A percentile compares a stretch with the other conserved stretches of the same genome.
These are phyloP conservation scores for Lepidurus apus DNA, from an alignment of 1,140 invertebrate genomes.

Conservation along the genomic window DNA sequence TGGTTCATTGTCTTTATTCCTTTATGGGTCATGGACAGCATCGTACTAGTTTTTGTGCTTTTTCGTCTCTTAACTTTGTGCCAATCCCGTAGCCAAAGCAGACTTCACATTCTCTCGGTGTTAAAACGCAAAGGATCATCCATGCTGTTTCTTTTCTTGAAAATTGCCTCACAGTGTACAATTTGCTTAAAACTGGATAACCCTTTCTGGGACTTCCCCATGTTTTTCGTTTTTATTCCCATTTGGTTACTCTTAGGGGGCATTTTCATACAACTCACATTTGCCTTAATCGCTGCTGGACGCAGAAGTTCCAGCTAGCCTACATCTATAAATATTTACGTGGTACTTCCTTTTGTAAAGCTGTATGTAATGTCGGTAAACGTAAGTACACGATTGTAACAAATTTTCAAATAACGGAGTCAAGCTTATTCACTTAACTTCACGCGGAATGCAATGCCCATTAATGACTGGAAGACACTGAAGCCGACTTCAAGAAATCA, in stretches of 20 bases:
- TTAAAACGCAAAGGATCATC: background rate
- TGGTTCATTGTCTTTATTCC: constrained; percentile 1
- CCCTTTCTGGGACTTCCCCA: constrained; percentile 4
- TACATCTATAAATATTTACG: background rate
- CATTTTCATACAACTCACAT: background rate
- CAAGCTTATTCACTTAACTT: background rate
- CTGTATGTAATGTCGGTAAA: background rate
- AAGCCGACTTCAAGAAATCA: background rate
- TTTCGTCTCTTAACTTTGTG: background rate
- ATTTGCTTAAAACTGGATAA: background rate
- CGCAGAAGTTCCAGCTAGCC: background rate
- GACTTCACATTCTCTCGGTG: background rate
- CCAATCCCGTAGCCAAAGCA: background rate
- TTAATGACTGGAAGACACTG: background rate
- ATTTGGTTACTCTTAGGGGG: background rate
- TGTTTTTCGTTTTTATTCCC: background rate
- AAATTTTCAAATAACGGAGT: background rate
- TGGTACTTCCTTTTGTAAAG: background rate
- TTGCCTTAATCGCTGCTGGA: background rate
- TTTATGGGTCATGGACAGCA: constrained; percentile 2
- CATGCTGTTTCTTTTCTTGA: background rate
- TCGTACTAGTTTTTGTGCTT: background rate
- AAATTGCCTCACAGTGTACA: background rate
- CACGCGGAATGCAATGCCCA: background rate
- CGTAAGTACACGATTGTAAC: constrained; percentile 11